phyloP scores from a whole-genome alignment of 2,888 invertebrate species.

The Masnerella sp. region DNA sequence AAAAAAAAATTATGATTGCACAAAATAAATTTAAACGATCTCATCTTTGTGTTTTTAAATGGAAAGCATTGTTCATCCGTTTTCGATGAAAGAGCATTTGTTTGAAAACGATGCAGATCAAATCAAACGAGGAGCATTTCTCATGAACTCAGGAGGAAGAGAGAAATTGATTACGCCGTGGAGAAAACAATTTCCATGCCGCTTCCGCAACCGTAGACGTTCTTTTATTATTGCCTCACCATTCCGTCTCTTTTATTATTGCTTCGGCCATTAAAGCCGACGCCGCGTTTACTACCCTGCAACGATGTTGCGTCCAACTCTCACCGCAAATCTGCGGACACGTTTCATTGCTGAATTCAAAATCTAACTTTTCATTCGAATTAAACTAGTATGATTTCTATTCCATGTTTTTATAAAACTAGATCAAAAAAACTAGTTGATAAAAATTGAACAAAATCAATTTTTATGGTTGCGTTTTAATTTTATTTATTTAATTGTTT shows the following conservation, averaged over 20 bases:
- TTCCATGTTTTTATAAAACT: too few relatives aligned
- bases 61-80: too few relatives aligned
- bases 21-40: not conserved
- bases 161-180: slow-evolving; percentile 58
- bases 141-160: slow-evolving; percentile 43
- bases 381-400: too few relatives aligned
- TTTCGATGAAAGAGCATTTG: too few relatives aligned
- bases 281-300: slow-evolving; percentile 34
- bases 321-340: slow-evolving; percentile 5
- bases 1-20: too few relatives aligned
- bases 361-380: not conserved
- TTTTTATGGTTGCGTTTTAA: too few relatives aligned
- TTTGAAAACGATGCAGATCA: slow-evolving; percentile 17
- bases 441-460: too few relatives aligned
- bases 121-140: slow-evolving; percentile 31
- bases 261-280: slow-evolving; percentile 32
- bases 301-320: slow-evolving; percentile 15
- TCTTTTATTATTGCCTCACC: slow-evolving; percentile 54
- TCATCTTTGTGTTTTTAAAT: too few relatives aligned
- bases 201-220: slow-evolving; percentile 51
- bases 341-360: slow-evolving; percentile 20
- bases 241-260: slow-evolving; percentile 47
- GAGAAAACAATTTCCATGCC: slow-evolving; percentile 67
- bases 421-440: too few relatives aligned
- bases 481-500: too few relatives aligned